Percentiles rank a stretch among this genome's conserved stretches.
Evolutionary conservation across 2,797 vertebrate species (phyloP).

Genomic region (Cynopterus sphinx): DNA sequence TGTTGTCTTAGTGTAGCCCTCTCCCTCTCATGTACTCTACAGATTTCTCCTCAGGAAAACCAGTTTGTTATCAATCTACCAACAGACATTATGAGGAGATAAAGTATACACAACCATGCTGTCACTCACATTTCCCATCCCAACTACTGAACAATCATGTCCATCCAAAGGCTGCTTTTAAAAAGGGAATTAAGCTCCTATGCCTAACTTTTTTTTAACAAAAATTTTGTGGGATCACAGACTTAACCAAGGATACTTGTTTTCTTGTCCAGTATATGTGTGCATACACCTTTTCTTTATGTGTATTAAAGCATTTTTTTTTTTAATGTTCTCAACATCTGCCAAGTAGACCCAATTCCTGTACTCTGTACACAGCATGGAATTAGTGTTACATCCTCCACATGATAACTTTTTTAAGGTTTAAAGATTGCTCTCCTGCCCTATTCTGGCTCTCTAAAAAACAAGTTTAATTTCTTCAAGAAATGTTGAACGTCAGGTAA

Average conservation of each 20-base stretch:
- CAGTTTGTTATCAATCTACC: rapidly evolving
- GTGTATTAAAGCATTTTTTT: neutral
- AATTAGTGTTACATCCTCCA: rapidly evolving
- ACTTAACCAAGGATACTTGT: neutral
- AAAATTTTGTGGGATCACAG: neutral
- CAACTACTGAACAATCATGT: rapidly evolving
- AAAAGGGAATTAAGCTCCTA: neutral
- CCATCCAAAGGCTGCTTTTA: neutral
- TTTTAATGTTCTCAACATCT: neutral
- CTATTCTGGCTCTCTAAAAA: neutral
- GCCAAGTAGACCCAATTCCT: neutral
- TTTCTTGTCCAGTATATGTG: neutral
- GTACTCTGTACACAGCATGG: neutral
- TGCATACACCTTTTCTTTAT: neutral
- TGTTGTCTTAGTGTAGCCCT: neutral
- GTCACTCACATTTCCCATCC: rapidly evolving
- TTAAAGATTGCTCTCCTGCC: neutral
- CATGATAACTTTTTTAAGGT: neutral
- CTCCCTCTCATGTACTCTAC: no score
- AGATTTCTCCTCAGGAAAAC: neutral
- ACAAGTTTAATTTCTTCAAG: neutral
- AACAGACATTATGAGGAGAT: rapidly evolving
- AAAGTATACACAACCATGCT: rapidly evolving
- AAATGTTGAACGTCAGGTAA: neutral
- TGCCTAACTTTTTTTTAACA: neutral